These are phyloP conservation scores for Idris sp. DNA, from an alignment of 1,140 invertebrate species.

Conservation along the genomic window DNA sequence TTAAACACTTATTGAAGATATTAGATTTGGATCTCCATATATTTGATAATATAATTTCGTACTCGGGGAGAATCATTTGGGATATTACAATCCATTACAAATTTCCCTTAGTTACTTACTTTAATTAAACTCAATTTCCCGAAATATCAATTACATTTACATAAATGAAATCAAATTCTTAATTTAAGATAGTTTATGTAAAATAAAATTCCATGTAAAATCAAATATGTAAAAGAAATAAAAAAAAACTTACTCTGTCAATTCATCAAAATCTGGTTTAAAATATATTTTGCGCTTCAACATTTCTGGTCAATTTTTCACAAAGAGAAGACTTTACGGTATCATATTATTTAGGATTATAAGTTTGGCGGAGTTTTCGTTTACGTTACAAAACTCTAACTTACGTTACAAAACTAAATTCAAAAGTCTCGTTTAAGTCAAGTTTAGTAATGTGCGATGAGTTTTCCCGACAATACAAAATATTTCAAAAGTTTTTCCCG, in stretches of 20 bases:
- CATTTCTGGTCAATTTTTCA: background rate
- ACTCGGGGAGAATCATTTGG: slow-evolving; percentile 5
- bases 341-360: slow-evolving; percentile 22
- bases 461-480: slow-evolving; percentile 26
- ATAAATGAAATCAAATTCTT: slow-evolving; percentile 18
- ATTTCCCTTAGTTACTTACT: slow-evolving; percentile 7
- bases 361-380: slow-evolving; percentile 23
- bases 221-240: too few species aligned
- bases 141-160: slow-evolving; percentile 13
- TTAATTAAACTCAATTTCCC: slow-evolving; percentile 24
- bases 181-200: slow-evolving; percentile 18
- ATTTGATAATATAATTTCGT: too few species aligned
- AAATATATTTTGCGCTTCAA: too few species aligned
- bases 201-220: too few species aligned
- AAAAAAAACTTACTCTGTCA: too few species aligned
- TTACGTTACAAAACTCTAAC: slow-evolving; percentile 43
- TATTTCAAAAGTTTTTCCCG: slow-evolving; percentile 25
- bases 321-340: slow-evolving; percentile 1
- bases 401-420: slow-evolving; percentile 44
- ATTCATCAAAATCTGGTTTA: too few species aligned
- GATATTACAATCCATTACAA: slow-evolving; percentile 30
- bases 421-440: slow-evolving; percentile 38
- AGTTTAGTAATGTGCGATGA: slow-evolving; percentile 30
- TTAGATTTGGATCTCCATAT: too few species aligned
- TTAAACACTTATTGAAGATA: too few species aligned